Conservation (phyloP, 2,888 invertebrate genomes). For the Catonia carolina region DNA sequence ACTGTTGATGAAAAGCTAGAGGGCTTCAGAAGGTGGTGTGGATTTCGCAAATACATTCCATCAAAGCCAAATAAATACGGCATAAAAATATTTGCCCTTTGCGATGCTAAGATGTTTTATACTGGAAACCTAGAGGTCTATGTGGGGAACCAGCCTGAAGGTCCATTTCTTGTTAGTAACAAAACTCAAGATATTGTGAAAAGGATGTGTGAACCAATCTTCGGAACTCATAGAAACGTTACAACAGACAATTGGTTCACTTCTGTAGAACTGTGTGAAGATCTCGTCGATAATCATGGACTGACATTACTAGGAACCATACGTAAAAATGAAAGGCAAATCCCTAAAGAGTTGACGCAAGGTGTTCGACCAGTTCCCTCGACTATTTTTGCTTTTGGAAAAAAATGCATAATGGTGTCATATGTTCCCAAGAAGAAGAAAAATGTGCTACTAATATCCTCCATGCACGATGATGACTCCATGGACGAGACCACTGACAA, state of each 20-base stretch:
- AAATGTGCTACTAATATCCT: too few relatives aligned
- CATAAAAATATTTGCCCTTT: constrained; percentile 35
- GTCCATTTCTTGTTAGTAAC: constrained; percentile 25
- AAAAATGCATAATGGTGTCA: constrained; percentile 13
- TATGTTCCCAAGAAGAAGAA: constrained; percentile 15
- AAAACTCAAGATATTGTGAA: constrained; percentile 23
- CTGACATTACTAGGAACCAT: constrained; percentile 24
- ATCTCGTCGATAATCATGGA: constrained; percentile 17
- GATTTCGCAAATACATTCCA: constrained; percentile 35
- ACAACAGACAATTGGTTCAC: constrained; percentile 37
- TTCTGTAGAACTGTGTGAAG: constrained; percentile 23
- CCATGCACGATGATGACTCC: background rate
- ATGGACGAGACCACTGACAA: background rate
- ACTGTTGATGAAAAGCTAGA: constrained; percentile 35
- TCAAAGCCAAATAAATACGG: constrained; percentile 37
- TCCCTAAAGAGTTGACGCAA: constrained; percentile 10
- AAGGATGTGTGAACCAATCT: constrained; percentile 23
- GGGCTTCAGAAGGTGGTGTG: constrained; percentile 33
- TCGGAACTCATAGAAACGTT: constrained; percentile 34
- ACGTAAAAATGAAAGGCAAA: constrained; percentile 22
- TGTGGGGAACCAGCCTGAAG: constrained; percentile 26
- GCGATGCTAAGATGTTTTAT: constrained; percentile 22
- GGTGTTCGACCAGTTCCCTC: background rate
- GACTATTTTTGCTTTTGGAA: constrained; percentile 13
- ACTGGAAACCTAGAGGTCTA: constrained; percentile 29